phyloP scores from a whole-genome alignment of 1,140 invertebrate genomes.

The Linepithema humile region DNA sequence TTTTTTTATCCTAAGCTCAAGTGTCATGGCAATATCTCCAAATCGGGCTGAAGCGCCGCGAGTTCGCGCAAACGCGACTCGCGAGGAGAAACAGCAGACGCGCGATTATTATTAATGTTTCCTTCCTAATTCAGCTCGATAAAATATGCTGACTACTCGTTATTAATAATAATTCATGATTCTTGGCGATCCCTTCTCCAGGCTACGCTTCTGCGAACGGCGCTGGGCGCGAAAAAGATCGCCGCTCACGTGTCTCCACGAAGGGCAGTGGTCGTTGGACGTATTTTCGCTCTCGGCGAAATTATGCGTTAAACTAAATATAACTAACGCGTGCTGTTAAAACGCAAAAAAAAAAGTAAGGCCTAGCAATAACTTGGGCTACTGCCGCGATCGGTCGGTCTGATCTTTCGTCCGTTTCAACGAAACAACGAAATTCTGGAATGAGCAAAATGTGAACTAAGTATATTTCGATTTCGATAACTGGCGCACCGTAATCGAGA shows the following conservation, averaged over 20 bases:
- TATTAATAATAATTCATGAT: slow-evolving; percentile 25
- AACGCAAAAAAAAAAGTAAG: slow-evolving; percentile 46
- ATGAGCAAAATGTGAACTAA: slow-evolving; percentile 16
- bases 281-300: slow-evolving; percentile 62
- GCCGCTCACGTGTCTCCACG: slow-evolving; percentile 28
- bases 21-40: slow-evolving; percentile 78
- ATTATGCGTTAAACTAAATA: slow-evolving; percentile 53
- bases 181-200: not conserved
- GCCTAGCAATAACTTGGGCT: slow-evolving; percentile 10
- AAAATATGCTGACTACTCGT: slow-evolving; percentile 23
- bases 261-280: slow-evolving; percentile 68
- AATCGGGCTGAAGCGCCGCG: slow-evolving; percentile 57
- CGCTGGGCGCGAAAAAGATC: not conserved
- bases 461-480: slow-evolving; percentile 16
- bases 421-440: slow-evolving; percentile 21
- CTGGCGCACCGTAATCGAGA: not conserved
- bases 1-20: slow-evolving; percentile 69
- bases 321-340: slow-evolving; percentile 1
- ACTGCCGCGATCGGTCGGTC: not conserved
- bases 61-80: not conserved
- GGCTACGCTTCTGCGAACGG: not conserved
- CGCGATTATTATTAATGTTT: slow-evolving; percentile 49
- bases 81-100: slow-evolving; percentile 63
- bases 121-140: not conserved
- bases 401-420: not conserved